A percentile compares a stretch with the other conserved stretches of the same genome.
phyloP scores from a whole-genome alignment of 53 echinoderm and acorn worm species.

The Luidia sarsii region DNA sequence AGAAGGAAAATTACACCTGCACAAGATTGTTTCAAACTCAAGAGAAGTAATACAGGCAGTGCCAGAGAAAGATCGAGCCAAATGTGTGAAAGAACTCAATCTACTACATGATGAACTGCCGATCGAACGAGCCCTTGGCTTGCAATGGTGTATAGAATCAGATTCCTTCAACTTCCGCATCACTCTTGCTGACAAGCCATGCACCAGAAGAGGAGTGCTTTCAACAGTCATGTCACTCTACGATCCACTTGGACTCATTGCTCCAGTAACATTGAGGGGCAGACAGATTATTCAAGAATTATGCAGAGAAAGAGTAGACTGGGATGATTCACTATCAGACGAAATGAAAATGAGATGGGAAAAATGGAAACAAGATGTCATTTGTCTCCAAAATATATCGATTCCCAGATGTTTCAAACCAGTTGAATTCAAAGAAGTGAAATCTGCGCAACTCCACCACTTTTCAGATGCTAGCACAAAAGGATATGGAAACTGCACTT shows the following conservation, averaged over 20 bases:
- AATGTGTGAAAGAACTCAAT: constrained; percentile 41
- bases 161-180: constrained; percentile 75
- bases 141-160: constrained; percentile 66
- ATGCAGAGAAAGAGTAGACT: constrained; percentile 56
- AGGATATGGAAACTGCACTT: constrained; percentile 76
- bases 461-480: constrained; percentile 62
- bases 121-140: constrained; percentile 57
- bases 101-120: constrained; percentile 49
- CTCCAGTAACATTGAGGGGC: constrained; percentile 67
- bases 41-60: constrained; percentile 59
- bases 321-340: constrained; percentile 75
- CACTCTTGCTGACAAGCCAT: constrained; percentile 50
- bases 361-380: constrained; percentile 49
- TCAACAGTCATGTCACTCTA: constrained; percentile 71
- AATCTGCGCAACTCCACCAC: constrained; percentile 47
- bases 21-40: constrained; percentile 73
- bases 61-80: constrained; percentile 60
- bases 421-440: constrained; percentile 24
- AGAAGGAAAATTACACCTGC: constrained; percentile 56
- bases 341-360: constrained; percentile 57
- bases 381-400: constrained; percentile 28
- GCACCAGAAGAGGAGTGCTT: constrained; percentile 62
- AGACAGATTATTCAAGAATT: constrained; percentile 72
- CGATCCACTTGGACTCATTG: constrained; percentile 74
- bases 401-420: constrained; percentile 57